Evolutionary conservation across 1,140 invertebrate genomes (phyloP).

Genomic region (Himalopsyche phryganea): DNA sequence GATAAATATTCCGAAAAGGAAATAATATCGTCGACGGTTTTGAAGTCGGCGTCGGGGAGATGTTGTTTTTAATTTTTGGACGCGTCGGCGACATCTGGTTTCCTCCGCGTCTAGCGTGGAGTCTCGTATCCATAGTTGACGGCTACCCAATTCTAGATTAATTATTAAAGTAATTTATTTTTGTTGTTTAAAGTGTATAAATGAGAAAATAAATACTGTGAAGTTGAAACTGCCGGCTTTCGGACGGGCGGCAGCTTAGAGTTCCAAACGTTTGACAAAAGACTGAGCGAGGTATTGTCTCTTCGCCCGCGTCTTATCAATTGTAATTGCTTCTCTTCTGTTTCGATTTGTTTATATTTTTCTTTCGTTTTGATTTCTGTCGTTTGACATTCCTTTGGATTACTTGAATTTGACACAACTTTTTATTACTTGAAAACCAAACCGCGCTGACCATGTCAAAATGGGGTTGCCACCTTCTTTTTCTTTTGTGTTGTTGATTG

Average conservation of each 20-base stretch:
- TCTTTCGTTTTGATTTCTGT: background rate
- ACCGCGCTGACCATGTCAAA: too few species aligned
- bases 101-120: conserved; percentile 17
- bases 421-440: too few species aligned
- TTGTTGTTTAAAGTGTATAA: conserved; percentile 28
- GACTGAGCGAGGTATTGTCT: conserved; percentile 6
- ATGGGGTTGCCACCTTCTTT: too few species aligned
- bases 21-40: conserved; percentile 14
- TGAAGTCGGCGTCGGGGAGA: conserved; percentile 4
- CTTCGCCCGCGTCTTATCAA: background rate
- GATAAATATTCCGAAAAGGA: conserved; percentile 15
- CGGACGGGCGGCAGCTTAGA: background rate
- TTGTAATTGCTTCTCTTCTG: background rate
- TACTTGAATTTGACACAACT: too few species aligned
- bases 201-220: conserved; percentile 12
- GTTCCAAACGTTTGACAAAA: conserved; percentile 1
- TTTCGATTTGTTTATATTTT: conserved; percentile 3
- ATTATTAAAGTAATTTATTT: conserved; percentile 28
- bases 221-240: conserved; percentile 3
- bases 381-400: background rate
- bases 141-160: conserved; percentile 24
- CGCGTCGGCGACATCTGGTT: background rate
- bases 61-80: background rate
- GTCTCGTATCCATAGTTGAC: conserved; percentile 19
- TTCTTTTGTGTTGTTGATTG: too few species aligned